phyloP scores from a whole-genome alignment of 1,140 invertebrate species.

The Drosophila dunni region DNA sequence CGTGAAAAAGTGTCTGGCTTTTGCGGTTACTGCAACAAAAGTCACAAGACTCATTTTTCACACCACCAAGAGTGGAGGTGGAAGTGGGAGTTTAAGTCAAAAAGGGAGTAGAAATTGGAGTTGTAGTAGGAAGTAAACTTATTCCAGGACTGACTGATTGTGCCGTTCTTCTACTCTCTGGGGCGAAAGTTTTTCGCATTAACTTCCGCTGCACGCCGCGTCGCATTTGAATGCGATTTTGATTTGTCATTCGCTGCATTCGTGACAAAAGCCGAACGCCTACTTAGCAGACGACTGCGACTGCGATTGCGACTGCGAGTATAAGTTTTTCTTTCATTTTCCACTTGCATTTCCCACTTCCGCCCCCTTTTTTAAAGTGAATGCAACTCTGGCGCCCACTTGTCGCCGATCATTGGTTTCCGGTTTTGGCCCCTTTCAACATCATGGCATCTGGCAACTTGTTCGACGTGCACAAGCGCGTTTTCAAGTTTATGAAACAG shows the following conservation, averaged over 20 bases:
- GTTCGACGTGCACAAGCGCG: slow-evolving; percentile 77
- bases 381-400: slow-evolving; percentile 54
- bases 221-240: slow-evolving; percentile 82
- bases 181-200: slow-evolving; percentile 81
- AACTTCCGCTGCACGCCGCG: slow-evolving; percentile 80
- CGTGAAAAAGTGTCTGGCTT: slow-evolving; percentile 71
- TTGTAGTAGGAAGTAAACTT: slow-evolving; percentile 13
- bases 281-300: slow-evolving; percentile 41
- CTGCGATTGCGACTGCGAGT: not conserved
- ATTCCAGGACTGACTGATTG: slow-evolving; percentile 69
- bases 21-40: slow-evolving; percentile 68
- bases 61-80: slow-evolving; percentile 19
- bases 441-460: slow-evolving; percentile 33
- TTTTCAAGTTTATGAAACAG: slow-evolving; percentile 81
- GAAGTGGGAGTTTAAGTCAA: not conserved
- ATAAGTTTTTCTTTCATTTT: slow-evolving; percentile 57
- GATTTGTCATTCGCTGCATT: slow-evolving; percentile 78
- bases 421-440: slow-evolving; percentile 54
- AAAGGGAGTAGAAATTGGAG: not conserved
- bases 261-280: slow-evolving; percentile 77
- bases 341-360: slow-evolving; percentile 14
- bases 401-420: slow-evolving; percentile 82
- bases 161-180: slow-evolving; percentile 47
- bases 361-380: slow-evolving; percentile 28
- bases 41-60: slow-evolving; percentile 78